These are phyloP conservation scores for Phortica magna DNA, from an alignment of 2,888 invertebrate genomes.

Conservation along the genomic window DNA sequence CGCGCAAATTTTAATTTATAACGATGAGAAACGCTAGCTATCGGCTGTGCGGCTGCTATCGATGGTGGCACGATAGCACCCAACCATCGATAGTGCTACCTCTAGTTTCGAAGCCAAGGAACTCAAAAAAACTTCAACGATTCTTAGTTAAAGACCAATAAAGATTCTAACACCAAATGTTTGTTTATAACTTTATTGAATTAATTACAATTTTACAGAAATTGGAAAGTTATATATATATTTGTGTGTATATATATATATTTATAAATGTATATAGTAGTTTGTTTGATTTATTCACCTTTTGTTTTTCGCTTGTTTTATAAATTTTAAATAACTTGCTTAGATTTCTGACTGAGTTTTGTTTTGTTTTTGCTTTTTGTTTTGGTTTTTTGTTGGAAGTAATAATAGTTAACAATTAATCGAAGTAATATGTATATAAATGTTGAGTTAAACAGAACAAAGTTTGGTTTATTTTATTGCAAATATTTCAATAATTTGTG, in stretches of 20 bases:
- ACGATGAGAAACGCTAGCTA: too few relatives aligned
- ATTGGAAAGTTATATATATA: constrained; percentile 64
- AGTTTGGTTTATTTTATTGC: constrained; percentile 15
- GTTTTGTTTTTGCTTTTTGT: neutral
- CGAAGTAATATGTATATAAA: constrained; percentile 34
- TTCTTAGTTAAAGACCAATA: neutral
- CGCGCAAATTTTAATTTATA: too few relatives aligned
- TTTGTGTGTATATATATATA: constrained; percentile 44
- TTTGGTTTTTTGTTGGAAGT: constrained; percentile 32
- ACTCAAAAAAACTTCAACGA: neutral
- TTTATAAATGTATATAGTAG: constrained; percentile 51
- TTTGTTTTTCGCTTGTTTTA: constrained; percentile 35
- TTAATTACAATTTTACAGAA: constrained; percentile 74
- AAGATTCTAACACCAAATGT: constrained; percentile 52
- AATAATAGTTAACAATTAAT: constrained; percentile 43
- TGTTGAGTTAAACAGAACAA: constrained; percentile 34
- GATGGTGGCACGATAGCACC: too few relatives aligned
- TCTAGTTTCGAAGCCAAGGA: too few relatives aligned
- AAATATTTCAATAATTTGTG: neutral
- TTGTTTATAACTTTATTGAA: constrained; percentile 74
- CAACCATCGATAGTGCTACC: too few relatives aligned
- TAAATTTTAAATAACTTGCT: constrained; percentile 49
- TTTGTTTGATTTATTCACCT: constrained; percentile 38
- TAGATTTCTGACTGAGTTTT: constrained; percentile 12
- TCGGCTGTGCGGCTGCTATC: too few relatives aligned